phyloP scores from a whole-genome alignment of 2,113 vertebrate genomes.

The Steatornis caripensis region DNA sequence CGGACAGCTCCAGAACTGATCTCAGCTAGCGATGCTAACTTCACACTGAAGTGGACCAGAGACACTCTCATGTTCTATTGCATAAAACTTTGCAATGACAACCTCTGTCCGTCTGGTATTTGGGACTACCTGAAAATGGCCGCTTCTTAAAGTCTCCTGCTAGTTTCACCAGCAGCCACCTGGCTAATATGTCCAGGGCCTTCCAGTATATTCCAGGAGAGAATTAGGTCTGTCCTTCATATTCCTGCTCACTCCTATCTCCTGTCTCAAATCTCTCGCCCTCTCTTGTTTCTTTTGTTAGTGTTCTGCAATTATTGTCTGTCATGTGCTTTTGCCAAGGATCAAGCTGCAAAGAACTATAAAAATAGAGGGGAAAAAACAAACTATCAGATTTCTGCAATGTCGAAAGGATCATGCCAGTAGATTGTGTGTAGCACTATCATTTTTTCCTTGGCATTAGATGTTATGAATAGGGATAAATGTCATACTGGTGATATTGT shows the following conservation, averaged over 20 bases:
- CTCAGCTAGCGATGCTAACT: neutral
- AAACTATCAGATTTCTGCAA: constrained; percentile 59
- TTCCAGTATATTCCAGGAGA: neutral
- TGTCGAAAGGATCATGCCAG: constrained; percentile 6
- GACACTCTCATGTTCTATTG: neutral
- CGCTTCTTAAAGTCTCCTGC: neutral
- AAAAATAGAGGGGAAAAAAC: constrained; percentile 56
- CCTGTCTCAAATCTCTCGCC: neutral
- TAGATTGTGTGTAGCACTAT: neutral
- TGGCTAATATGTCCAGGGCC: neutral
- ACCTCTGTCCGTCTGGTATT: neutral
- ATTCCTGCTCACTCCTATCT: neutral
- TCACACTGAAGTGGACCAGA: neutral
- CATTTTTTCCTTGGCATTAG: constrained; percentile 6
- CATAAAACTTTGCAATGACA: neutral
- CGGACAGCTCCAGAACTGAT: neutral
- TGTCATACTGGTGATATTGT: neutral
- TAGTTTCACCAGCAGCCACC: neutral
- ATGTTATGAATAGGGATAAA: neutral
- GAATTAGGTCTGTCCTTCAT: neutral
- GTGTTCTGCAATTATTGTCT: neutral
- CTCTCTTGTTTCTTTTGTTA: constrained; percentile 22
- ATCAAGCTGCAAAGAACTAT: constrained; percentile 40
- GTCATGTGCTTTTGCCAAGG: constrained; percentile 37
- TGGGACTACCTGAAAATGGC: neutral